phyloP scores from a whole-genome alignment of 1,140 invertebrate species.

The Camponotus floridanus region DNA sequence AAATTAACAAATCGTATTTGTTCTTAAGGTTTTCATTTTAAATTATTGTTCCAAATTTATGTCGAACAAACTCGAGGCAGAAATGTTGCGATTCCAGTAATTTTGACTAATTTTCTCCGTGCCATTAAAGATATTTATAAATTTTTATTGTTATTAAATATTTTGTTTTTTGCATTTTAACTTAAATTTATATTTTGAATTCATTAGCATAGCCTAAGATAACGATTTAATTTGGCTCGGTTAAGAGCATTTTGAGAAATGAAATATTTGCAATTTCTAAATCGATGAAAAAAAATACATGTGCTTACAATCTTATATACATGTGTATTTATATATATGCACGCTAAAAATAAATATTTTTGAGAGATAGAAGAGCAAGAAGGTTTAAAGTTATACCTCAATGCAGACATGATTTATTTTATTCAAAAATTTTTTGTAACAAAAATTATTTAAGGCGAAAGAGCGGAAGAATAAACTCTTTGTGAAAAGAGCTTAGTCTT shows the following conservation, averaged over 20 bases:
- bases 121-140: background rate
- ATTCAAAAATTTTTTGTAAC: background rate
- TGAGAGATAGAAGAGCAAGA: background rate
- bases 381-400: background rate
- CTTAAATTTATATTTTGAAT: too few species aligned
- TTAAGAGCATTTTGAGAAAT: too few species aligned
- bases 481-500: background rate
- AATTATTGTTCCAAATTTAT: slow-evolving; percentile 7
- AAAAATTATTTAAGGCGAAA: background rate
- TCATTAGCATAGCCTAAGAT: too few species aligned
- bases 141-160: too few species aligned
- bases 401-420: background rate
- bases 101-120: slow-evolving; percentile 7
- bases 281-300: too few species aligned
- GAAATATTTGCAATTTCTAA: too few species aligned
- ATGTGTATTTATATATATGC: too few species aligned
- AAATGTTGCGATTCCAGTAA: slow-evolving; percentile 50
- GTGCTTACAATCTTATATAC: too few species aligned
- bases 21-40: slow-evolving; percentile 49
- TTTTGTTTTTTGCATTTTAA: too few species aligned
- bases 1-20: background rate
- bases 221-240: too few species aligned
- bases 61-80: slow-evolving; percentile 14
- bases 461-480: background rate
- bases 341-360: background rate